phyloP scores from a whole-genome alignment of 2,797 vertebrate species.

The Anguilla megastoma region DNA sequence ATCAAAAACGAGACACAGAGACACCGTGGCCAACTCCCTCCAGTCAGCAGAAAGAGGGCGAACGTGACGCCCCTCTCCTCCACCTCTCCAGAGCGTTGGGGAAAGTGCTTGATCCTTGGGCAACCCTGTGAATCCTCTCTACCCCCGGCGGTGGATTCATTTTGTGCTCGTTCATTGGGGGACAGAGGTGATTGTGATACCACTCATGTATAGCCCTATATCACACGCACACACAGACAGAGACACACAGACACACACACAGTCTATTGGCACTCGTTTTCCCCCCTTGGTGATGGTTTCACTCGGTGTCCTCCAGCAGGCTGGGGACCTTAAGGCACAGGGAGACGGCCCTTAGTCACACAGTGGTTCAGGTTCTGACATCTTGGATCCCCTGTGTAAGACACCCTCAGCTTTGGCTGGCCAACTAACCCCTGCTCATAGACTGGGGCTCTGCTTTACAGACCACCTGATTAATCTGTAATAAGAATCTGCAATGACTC shows the following conservation, averaged over 20 bases:
- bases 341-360: constrained; percentile 30
- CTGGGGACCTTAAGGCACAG: constrained; percentile 24
- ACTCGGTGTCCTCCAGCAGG: not conserved
- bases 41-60: not conserved
- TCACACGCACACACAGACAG: not conserved
- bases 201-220: constrained; percentile 21
- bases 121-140: constrained; percentile 16
- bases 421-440: constrained; percentile 12
- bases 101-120: constrained; percentile 27
- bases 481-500: not conserved
- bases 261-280: not conserved
- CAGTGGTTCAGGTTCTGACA: constrained; percentile 39
- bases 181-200: not conserved
- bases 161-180: constrained; percentile 29
- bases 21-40: not conserved
- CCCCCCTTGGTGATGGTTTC: not conserved
- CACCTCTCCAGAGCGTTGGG: not conserved
- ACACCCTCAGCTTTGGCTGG: constrained; percentile 11
- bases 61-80: not conserved
- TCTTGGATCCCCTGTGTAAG: constrained; percentile 20
- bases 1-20: not conserved
- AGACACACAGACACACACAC: not conserved
- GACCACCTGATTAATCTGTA: constrained; percentile 12
- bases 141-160: not conserved
- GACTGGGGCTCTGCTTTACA: not conserved